Evolutionary conservation across 2,797 vertebrate genomes (phyloP), one percentile per base, ranked within the genome.

Genomic region (Cuculus canorus): DNA sequence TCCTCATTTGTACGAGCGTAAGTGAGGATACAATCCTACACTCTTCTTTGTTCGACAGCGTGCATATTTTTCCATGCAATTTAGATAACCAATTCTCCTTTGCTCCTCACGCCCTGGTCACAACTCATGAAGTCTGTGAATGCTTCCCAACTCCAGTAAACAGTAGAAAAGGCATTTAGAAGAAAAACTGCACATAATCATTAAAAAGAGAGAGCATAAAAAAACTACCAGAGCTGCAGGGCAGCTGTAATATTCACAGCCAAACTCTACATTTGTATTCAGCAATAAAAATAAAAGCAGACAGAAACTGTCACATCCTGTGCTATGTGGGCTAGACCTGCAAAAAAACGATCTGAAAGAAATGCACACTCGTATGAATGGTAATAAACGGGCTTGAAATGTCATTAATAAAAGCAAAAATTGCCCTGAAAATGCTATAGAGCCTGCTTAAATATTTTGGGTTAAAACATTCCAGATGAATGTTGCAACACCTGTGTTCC

Each of bases 261-360:
- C 45, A 89, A 93, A 86, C 82, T 71, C 88, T 66, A 61, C 86
- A 96, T 88, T 82, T 93, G 92, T 86, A 81, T 87, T 90, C 87
- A 89, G 86, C 86, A 95, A 76, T 59, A 91, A 93, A 97, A 96
- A 96, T 75, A 95, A 96, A 96, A 93, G 66, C 48, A 90, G 87
- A 86, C 28, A 96, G 94, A 92, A 98, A 68, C 88, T 91, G 96
- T 94, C 95, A 92, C 82, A 91, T 82, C 79, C 21, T 72, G 78
- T 80, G 87, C 92, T 87, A 65, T 33, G 77, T 66, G 93, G 83
- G 70, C 91, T 92, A 92, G 79, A 87, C 83, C 61, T 93, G 75
- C 65, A 93, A 85, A 95, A 97, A 96, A 54, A 85, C 91, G 93
- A 92, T 80, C 91, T 60, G 69, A 89, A 93, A 95, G 82, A 96